Base-by-base conservation (phyloP, 2,113 vertebrate species). In the Lasiurus borealis region DNA sequence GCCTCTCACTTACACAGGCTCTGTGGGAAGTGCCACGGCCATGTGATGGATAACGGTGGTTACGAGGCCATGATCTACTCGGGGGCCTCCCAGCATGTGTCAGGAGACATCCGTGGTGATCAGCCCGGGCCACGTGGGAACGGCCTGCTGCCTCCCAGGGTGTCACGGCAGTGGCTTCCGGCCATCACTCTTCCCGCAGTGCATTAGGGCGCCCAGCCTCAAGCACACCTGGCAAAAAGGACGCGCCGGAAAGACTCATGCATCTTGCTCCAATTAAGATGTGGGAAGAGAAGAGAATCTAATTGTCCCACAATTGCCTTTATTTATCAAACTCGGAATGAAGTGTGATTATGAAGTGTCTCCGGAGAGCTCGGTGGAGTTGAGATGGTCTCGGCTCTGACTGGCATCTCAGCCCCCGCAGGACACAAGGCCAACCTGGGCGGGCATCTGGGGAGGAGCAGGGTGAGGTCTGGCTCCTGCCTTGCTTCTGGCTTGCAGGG, bases 271-370 rank as follows among this genome's bases (percentile, higher is more conserved):
- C 81, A 93, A 86, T 97, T 97, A 97, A 91, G 76, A 87, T 85
- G 52, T 27, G 85, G 91, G 88, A 94, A 96, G 50, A 97, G 93
- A 95, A 66, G 90, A 90, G 88, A 92, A 85, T 57, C 62, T 94
- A 93, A 96, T 82, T 95, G 93, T 82, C 48, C 9, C 0, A 91
- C 91, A 80, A 75, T 97, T 88, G 68, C 97, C 96, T 96, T 97
- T 98, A 96, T 98, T 98, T 97, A 95, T 97, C 95, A 78, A 88
- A 69, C 88, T 93, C 48, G 19, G 91, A 97, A 91, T 59, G 91
- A 95, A 95, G 78, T 29, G 62, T 75, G 48, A 9, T 81, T 85
- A 54, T 69, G 72, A 91, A 54, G 87, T 29, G 66, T 84, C 96
- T 96, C 76, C 5, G 69, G 91, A 95, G 95, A 88, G 92, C 57